Conservation (phyloP, 2,888 invertebrate species). For the Venusia cambrica region DNA sequence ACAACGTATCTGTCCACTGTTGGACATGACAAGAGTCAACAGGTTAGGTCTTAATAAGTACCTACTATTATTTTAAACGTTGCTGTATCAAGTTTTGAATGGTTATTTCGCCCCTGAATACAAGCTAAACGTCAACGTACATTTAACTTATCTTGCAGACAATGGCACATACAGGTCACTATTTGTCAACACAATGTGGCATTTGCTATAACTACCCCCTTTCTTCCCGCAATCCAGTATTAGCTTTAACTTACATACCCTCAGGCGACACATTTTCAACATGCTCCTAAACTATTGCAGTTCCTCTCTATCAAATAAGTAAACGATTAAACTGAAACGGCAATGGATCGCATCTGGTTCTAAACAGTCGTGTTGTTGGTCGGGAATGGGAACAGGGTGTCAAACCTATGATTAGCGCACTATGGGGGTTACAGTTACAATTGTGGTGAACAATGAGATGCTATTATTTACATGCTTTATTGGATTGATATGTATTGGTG, state of each 20-base stretch:
- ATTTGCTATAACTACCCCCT: constrained; percentile 73
- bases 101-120: no score
- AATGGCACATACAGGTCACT: constrained; percentile 29
- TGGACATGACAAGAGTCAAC: no score
- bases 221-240: constrained; percentile 64
- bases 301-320: not conserved
- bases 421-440: constrained; percentile 63
- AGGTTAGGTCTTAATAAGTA: no score
- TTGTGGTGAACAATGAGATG: constrained; percentile 55
- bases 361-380: constrained; percentile 3
- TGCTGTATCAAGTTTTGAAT: no score
- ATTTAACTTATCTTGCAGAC: constrained; percentile 17
- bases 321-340: constrained; percentile 13
- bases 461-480: constrained; percentile 37
- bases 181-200: constrained; percentile 62
- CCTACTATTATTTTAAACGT: no score
- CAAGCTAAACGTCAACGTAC: no score
- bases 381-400: constrained; percentile 48
- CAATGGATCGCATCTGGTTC: constrained; percentile 32
- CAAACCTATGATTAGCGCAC: constrained; percentile 75
- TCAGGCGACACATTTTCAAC: constrained; percentile 27
- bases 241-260: constrained; percentile 55
- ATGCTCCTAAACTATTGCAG: constrained; percentile 36
- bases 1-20: no score
- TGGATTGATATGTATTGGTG: no score